Evolutionary conservation across 1,140 invertebrate genomes (phyloP), one percentile per base, ranked within the genome.

Genomic region (Nephila pilipes): DNA sequence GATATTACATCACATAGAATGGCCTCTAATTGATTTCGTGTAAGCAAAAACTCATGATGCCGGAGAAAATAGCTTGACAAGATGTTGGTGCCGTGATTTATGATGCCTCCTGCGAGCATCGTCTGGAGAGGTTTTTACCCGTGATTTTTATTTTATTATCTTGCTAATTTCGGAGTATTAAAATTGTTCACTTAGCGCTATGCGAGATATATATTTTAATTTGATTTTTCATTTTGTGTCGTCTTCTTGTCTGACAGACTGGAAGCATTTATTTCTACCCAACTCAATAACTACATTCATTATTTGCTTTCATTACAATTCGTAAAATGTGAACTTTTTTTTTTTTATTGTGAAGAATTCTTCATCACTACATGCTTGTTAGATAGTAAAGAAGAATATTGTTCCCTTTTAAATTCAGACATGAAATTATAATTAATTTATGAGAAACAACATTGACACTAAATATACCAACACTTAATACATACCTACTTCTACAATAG

Each of bases 11-110:
- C 83, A 87, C 20, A 46, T 16, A 20, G 57, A 93, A 93, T 93
- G 80, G 65, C 22, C 75, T 60, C 38, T 93, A 93, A 93, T 93
- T 93, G 91, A 93, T 93, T 87, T 93, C 91, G 85, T 93, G 91
- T 87, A 54, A 93, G 85, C 65, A 36, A 85, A 29, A 79, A 18
- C 63, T 79, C 88, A 80, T 90, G 88, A 90, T 54, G n/a, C 16
- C 55, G 38, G 69, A 69, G 58, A 65, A 69, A 88, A 69, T 29
- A 25, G 46, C 81, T 25, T 55, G 69, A 6, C 32, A 36, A 36
- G 69, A 75, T 46, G n/a, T 57, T 83, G 22, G 81, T 54, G 46
- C 25, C 2, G 81, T 83, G 81, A 83, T 83, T 83, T 83, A 83
- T 83, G 38, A 83, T 55, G 54, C 36, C 36, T 6, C 20, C 36